Evolutionary conservation across 2,797 vertebrate species (phyloP).

Genomic region (Crossoptilon crossoptilon): DNA sequence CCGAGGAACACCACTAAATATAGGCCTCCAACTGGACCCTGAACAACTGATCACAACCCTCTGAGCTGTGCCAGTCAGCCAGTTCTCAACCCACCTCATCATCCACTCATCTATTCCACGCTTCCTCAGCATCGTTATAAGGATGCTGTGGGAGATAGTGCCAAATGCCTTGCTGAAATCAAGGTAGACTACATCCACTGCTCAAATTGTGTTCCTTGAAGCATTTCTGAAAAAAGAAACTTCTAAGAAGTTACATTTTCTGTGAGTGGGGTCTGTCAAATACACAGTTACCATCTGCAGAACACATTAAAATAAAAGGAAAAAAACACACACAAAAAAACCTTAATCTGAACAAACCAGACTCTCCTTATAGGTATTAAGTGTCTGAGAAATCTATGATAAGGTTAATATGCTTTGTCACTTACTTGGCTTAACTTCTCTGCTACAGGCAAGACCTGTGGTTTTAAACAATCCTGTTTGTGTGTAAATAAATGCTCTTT

Average conservation of each 20-base stretch:
- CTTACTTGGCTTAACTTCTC: slow-evolving; percentile 21
- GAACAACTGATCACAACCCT: no score
- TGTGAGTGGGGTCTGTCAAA: background rate
- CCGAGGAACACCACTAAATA: no score
- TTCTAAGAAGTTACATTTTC: slow-evolving; percentile 13
- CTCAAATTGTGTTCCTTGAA: background rate
- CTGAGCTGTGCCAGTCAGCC: no score
- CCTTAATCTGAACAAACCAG: slow-evolving; percentile 53
- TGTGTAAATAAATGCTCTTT: slow-evolving; percentile 66
- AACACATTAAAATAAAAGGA: background rate
- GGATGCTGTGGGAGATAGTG: no score
- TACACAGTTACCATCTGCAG: background rate
- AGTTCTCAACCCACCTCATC: no score
- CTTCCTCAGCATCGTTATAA: no score
- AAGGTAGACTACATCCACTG: no score
- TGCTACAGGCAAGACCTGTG: slow-evolving; percentile 17
- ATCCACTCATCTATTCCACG: no score
- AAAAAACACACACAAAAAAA: background rate
- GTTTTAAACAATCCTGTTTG: slow-evolving; percentile 65
- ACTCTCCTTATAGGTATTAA: slow-evolving; percentile 42
- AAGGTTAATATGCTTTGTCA: slow-evolving; percentile 51
- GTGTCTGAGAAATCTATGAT: slow-evolving; percentile 48
- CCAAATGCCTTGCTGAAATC: no score
- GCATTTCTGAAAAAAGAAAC: background rate
- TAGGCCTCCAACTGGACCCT: no score